Base-by-base conservation (phyloP, 1,140 invertebrate species). In the Drosophila mojavensis region DNA sequence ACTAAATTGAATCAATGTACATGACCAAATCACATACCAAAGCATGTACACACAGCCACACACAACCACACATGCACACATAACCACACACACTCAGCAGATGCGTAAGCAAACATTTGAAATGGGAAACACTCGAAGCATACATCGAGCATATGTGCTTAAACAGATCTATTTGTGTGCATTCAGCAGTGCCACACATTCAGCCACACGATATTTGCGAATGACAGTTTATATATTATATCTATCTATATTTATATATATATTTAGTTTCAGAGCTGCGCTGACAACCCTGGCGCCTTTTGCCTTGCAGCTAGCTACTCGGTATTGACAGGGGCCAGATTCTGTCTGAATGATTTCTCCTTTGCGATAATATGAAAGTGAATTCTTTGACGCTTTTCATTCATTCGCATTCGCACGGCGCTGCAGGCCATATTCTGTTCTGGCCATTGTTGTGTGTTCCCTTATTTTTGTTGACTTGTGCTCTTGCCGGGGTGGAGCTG, bases 161-260 rank as follows among this genome's bases (percentile, higher is more conserved):
- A 59, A 59, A 72, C 62, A 68, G 41, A 68, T 68, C 54, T 53
- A 53, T 66, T 58, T 71, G 41, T 55, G 28, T 64, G 17, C 36
- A 56, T 20, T 54, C 28, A 30, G 66, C 13, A 48, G 59, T 36
- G 9, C 33, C 33, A 70, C 33, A 63, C 13, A 48, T 76, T 59
- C 56, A 20, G 10, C 62, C 54, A 63, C 55, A 63, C 61, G 76
- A 75, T 83, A 84, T 88, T 86, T 88, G 79, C 70, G 63, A 86
- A 75, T 86, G 82, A 86, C 75, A 81, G 78, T 73, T 55, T 55
- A 13, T 20, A n/a, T 41, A 33, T 33, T 9, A 33, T 30, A 30
- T 30, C 6, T 5, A 43, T 43, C 3, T 43, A n/a, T 15, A 15
- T 17, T 3, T 15, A 15, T 15, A 45, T 45, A 45, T 45, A 45